Evolutionary conservation across 1,140 invertebrate species (phyloP), one percentile per base, ranked within the genome.

Genomic region (Geopemphigus sp.): DNA sequence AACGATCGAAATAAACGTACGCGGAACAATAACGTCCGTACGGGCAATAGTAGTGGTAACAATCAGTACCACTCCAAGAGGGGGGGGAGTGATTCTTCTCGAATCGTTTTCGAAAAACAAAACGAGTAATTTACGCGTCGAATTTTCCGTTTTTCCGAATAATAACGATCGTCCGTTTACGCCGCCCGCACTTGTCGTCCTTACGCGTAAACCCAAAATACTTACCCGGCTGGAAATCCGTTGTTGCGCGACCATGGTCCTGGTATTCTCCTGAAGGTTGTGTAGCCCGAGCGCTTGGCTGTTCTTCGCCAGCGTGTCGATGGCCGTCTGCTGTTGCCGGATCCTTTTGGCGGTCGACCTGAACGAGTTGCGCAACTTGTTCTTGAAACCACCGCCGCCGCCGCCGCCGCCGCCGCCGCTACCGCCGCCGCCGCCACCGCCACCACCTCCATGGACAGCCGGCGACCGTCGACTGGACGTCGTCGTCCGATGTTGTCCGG

Each of bases 251-350:
- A 24, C 47, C 8, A 29, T 53, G 0, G 68, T 54, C 17, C 68
- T 72, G 47, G 68, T 10, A 47, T 39, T 78, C 5, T 61, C 74
- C n/a, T 78, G 56, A 1, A 78, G 39, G 57, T 29, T 63, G 54
- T 74, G 72, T 5, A 74, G 6, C 15, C 72, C 72, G 22, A 78
- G 39, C 22, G 45, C 59, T 78, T 78, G 74, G 39, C 74, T 78
- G 17, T 61, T 61, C 17, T 61, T 59, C 1, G 74, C 39, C 17
- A 78, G 22, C 15, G 74, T 57, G 39, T 78, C 56, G 15, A 78
- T 78, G 17, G 74, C 45, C 39, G 56, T 24, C 24, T 78, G 74
- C 39, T 78, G 74, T 26, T 78, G 74, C 17, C 74, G 56, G 22
- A 78, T 61, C 14, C 74, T 29, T 17, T 59, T 78, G 54, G 72